Percentiles rank a stretch among this genome's conserved stretches.
phyloP scores from a whole-genome alignment of 53 echinoderm and acorn worm species.

The Antedon mediterranea region DNA sequence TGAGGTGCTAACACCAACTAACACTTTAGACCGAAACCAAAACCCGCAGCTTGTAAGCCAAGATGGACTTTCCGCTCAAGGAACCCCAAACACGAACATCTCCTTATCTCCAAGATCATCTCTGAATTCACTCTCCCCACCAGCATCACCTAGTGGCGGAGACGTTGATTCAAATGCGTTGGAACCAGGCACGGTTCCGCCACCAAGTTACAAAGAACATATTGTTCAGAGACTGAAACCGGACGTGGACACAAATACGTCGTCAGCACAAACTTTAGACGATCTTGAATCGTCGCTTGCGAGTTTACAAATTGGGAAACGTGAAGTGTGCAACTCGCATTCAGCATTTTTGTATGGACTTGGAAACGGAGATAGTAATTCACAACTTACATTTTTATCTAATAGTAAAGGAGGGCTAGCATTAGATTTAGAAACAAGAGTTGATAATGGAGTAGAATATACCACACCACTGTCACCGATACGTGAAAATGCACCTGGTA shows the following conservation, averaged over 20 bases:
- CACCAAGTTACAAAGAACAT: conserved; percentile 60
- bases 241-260: conserved; percentile 2
- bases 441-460: not conserved
- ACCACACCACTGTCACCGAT: not conserved
- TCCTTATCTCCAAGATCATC: conserved; percentile 89
- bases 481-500: not conserved
- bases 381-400: not conserved
- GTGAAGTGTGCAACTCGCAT: not conserved
- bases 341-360: not conserved
- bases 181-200: conserved; percentile 8
- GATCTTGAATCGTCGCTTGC: not conserved
- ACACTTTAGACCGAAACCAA: conserved; percentile 4
- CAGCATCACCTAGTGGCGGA: conserved; percentile 63
- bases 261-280: not conserved
- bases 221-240: conserved; percentile 35
- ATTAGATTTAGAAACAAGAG: not conserved
- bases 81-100: conserved; percentile 31
- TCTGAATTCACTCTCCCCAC: conserved; percentile 83
- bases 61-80: conserved; percentile 11
- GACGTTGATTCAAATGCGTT: not conserved
- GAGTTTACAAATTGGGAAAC: not conserved
- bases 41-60: conserved; percentile 21
- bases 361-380: not conserved
- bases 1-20: not conserved
- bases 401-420: not conserved